Percentiles rank a stretch among this genome's conserved stretches.
These are phyloP conservation scores for Micoletzkya japonica DNA, from an alignment of 2,888 invertebrate species.

Conservation along the genomic window DNA sequence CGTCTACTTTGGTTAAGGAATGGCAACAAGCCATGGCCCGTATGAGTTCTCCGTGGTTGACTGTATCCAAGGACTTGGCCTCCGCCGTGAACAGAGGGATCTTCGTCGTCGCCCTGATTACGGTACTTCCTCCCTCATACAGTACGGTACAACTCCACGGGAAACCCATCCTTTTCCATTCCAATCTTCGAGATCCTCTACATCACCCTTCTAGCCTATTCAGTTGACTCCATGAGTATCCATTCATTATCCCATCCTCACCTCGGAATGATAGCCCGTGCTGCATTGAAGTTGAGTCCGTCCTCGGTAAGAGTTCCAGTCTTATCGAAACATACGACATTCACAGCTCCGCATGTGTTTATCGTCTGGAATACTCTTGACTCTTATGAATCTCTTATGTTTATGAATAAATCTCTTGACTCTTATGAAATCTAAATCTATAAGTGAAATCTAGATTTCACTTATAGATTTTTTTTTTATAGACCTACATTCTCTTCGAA, in stretches of 20 bases:
- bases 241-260: not conserved
- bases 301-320: constrained; percentile 65
- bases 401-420: too few species aligned
- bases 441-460: too few species aligned
- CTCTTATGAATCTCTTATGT: too few species aligned
- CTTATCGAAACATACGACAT: constrained; percentile 69
- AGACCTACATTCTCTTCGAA: not conserved
- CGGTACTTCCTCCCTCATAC: not conserved
- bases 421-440: too few species aligned
- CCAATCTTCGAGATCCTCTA: too few species aligned
- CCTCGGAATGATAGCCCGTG: constrained; percentile 33
- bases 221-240: not conserved
- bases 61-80: constrained; percentile 3
- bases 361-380: constrained; percentile 64
- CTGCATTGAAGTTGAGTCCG: constrained; percentile 61
- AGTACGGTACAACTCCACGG: too few species aligned
- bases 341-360: constrained; percentile 68
- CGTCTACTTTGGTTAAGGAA: constrained; percentile 74
- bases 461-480: not conserved
- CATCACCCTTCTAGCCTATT: too few species aligned
- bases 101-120: not conserved
- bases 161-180: too few species aligned
- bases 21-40: constrained; percentile 61
- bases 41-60: constrained; percentile 45
- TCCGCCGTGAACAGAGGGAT: constrained; percentile 8